A percentile compares a stretch with the other conserved stretches of the same genome.
Conservation (phyloP, 2,888 invertebrate species). For the Melanostoma scalare region DNA sequence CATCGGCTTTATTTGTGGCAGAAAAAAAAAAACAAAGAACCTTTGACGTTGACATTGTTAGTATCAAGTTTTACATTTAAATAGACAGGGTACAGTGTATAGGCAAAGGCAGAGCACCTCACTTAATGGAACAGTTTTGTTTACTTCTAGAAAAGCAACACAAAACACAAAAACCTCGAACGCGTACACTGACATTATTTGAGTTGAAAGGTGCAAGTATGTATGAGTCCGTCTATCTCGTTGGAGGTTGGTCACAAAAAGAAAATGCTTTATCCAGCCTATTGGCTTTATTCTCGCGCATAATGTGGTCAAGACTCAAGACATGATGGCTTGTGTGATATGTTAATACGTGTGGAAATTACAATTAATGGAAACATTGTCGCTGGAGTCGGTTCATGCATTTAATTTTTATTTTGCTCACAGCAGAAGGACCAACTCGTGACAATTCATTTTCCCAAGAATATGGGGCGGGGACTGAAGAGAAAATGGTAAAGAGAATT, state of each 20-base stretch:
- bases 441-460: background rate
- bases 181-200: constrained; percentile 49
- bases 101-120: background rate
- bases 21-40: constrained; percentile 28
- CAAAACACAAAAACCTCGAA: constrained; percentile 44
- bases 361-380: constrained; percentile 59
- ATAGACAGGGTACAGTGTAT: background rate
- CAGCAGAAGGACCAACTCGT: constrained; percentile 16
- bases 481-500: constrained; percentile 1
- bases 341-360: constrained; percentile 64
- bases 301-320: constrained; percentile 35
- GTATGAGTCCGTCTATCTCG: background rate
- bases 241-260: constrained; percentile 25
- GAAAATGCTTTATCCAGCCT: constrained; percentile 51
- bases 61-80: constrained; percentile 18
- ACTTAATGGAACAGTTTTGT: constrained; percentile 47
- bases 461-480: background rate
- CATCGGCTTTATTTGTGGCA: constrained; percentile 31
- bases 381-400: constrained; percentile 25
- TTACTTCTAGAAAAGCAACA: constrained; percentile 34
- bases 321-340: constrained; percentile 19
- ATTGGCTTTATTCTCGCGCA: constrained; percentile 17
- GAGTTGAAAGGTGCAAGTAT: background rate
- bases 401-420: constrained; percentile 5
- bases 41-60: constrained; percentile 62